Evolutionary conservation across 30 jellyfish, hydroid and myxozoan genomes (phyloP).

Genomic region (Pelagia noctiluca): DNA sequence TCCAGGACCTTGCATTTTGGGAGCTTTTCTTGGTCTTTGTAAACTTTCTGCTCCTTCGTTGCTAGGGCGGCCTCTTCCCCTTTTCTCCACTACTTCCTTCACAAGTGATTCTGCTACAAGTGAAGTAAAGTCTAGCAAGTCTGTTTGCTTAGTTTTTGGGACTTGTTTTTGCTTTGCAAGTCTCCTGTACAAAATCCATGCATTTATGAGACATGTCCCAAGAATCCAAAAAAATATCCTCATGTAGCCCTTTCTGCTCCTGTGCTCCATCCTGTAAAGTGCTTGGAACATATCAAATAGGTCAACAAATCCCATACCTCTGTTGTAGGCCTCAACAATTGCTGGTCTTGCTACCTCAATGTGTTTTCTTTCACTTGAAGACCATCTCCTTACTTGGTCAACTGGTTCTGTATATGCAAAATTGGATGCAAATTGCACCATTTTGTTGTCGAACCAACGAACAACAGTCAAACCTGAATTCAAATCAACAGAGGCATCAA

Average conservation of each 20-base stretch:
- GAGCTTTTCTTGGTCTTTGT: constrained; percentile 37
- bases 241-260: constrained; percentile 22
- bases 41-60: not conserved
- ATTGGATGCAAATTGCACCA: constrained; percentile 40
- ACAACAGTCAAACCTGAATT: constrained; percentile 25
- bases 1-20: constrained; percentile 15
- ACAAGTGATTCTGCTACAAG: not conserved
- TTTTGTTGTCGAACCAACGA: constrained; percentile 41
- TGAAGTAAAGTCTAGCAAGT: not conserved
- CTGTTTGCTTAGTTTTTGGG: not conserved
- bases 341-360: constrained; percentile 21
- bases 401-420: constrained; percentile 14
- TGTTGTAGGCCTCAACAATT: constrained; percentile 16
- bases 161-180: not conserved
- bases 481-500: constrained; percentile 27
- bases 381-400: constrained; percentile 16
- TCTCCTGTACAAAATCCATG: not conserved
- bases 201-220: not conserved
- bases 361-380: not conserved
- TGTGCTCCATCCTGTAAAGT: constrained; percentile 14
- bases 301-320: constrained; percentile 30
- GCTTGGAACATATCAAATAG: constrained; percentile 22
- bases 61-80: not conserved
- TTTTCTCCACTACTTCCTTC: not conserved
- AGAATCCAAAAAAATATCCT: constrained; percentile 8